Percentiles rank a stretch among this genome's conserved stretches.
These are phyloP conservation scores for Aegithalos caudatus DNA, from an alignment of 2,113 vertebrate genomes.

Conservation along the genomic window DNA sequence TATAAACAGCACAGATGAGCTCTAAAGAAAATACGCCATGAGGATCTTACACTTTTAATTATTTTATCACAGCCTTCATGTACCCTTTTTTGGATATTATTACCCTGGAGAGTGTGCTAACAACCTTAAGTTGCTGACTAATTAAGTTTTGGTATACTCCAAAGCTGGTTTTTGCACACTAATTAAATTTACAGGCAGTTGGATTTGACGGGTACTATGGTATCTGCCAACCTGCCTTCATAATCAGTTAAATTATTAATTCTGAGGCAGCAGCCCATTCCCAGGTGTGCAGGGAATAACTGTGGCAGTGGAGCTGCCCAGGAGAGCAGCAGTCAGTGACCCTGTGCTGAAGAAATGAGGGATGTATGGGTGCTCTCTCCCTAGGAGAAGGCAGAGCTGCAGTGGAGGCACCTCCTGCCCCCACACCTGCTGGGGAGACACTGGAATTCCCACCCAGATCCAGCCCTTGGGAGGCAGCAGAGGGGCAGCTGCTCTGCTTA, in stretches of 20 bases:
- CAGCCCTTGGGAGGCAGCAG: neutral
- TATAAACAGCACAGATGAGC: neutral
- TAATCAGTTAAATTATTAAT: constrained; percentile 60
- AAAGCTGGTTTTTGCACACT: constrained; percentile 39
- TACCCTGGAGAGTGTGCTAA: constrained; percentile 59
- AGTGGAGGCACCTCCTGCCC: neutral
- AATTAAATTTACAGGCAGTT: constrained; percentile 71
- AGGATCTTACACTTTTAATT: constrained; percentile 52
- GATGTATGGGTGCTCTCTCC: neutral
- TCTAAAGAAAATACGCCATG: constrained; percentile 3
- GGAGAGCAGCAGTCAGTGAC: neutral
- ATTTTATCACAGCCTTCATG: constrained; percentile 40
- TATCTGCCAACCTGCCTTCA: constrained; percentile 66
- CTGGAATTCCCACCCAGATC: neutral
- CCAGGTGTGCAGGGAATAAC: neutral
- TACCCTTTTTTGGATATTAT: constrained; percentile 49
- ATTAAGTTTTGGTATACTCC: constrained; percentile 68
- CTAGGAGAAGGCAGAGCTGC: neutral
- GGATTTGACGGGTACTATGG: constrained; percentile 57
- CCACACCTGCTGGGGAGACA: neutral
- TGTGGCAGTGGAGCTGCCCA: neutral
- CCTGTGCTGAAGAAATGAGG: neutral
- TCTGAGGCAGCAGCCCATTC: constrained; percentile 15
- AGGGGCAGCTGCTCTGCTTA: neutral
- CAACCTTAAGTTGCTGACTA: constrained; percentile 72